Percentiles rank a stretch among this genome's conserved stretches.
Conservation (phyloP, 2,113 vertebrate genomes). For the Hystrix brachyura region DNA sequence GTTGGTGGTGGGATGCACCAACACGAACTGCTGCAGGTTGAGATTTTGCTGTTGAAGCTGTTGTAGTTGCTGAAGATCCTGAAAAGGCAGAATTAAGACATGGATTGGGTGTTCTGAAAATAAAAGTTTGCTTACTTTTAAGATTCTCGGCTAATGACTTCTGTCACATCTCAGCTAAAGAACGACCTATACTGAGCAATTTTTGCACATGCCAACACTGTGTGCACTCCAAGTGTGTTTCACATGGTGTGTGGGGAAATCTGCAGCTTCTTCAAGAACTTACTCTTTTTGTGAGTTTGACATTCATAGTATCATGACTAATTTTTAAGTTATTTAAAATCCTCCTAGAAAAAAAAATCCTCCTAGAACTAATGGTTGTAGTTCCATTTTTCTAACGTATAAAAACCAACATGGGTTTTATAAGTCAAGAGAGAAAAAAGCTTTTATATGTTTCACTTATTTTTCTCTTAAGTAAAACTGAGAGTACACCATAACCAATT, state of each 20-base stretch:
- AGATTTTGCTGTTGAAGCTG: conserved; percentile 98
- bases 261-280: neutral
- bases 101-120: neutral
- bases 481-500: neutral
- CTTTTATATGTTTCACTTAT: neutral
- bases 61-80: conserved; percentile 93
- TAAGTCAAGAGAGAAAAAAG: conserved; percentile 48
- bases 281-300: neutral
- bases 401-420: neutral
- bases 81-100: conserved; percentile 76
- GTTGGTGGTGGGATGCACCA: conserved; percentile 97
- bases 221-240: too few species aligned
- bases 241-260: accelerated
- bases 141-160: neutral
- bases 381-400: neutral
- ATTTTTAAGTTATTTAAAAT: neutral
- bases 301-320: accelerated
- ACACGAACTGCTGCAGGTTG: conserved; percentile 98
- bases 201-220: neutral
- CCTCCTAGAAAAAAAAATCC: neutral
- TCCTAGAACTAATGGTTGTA: conserved; percentile 3
- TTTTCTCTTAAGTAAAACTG: conserved; percentile 31
- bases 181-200: neutral
- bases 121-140: neutral
- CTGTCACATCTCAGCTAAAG: conserved; percentile 21